phyloP scores from a whole-genome alignment of 2,888 invertebrate genomes.

The Metacarcinus magister region DNA sequence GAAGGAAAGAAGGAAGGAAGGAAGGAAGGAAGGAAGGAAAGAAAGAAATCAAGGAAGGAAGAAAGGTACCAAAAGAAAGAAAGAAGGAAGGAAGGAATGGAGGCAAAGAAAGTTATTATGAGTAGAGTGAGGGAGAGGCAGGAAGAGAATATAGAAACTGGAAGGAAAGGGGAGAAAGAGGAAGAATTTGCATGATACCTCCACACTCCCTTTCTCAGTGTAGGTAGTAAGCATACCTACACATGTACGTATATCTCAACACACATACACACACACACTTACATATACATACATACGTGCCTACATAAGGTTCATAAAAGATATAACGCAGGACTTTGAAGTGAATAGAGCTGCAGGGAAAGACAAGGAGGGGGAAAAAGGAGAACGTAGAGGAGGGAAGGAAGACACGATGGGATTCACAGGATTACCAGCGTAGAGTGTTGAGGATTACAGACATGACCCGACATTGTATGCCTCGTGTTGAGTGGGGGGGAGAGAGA shows the following conservation, averaged over 20 bases:
- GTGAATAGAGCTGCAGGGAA: background rate
- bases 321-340: background rate
- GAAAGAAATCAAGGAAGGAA: no score
- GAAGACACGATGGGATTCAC: background rate
- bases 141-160: background rate
- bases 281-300: conserved; percentile 26
- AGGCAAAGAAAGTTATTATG: background rate
- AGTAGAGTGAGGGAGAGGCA: background rate
- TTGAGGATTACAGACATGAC: background rate
- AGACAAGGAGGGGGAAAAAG: background rate
- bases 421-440: background rate
- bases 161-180: background rate
- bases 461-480: background rate
- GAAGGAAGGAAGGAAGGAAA: background rate
- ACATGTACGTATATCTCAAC: background rate
- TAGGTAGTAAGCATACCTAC: background rate
- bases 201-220: conserved; percentile 5
- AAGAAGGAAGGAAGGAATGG: background rate
- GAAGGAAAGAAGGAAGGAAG: background rate
- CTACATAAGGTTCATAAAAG: background rate
- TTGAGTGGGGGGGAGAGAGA: no score
- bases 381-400: background rate
- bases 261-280: conserved; percentile 9
- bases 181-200: background rate
- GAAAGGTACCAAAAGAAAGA: background rate